Evolutionary conservation across 2,797 vertebrate species (phyloP).

Genomic region (Erethizon dorsatum): DNA sequence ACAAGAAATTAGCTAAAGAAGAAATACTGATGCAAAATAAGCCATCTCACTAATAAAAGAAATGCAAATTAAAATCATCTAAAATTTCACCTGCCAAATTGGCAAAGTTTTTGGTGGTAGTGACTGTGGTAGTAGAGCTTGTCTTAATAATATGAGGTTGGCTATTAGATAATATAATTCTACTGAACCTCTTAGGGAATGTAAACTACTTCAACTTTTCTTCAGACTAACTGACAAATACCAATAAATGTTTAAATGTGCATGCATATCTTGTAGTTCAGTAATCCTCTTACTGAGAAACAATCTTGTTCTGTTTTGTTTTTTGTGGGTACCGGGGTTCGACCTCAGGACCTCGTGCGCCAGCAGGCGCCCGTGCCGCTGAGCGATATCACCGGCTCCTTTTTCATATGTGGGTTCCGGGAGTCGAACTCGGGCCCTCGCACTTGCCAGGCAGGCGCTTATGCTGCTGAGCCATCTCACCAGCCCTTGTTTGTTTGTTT

Average conservation of each 20-base stretch:
- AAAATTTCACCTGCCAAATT: background rate
- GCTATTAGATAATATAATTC: background rate
- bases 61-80: background rate
- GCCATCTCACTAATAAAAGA: background rate
- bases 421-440: too few species aligned
- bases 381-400: too few species aligned
- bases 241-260: background rate
- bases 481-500: too few species aligned
- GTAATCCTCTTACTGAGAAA: background rate
- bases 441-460: too few species aligned
- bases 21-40: conserved; percentile 8
- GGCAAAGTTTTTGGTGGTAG: background rate
- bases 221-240: conserved; percentile 1
- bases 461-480: too few species aligned
- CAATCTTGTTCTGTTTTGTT: background rate
- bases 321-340: too few species aligned
- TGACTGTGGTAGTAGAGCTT: background rate
- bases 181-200: background rate
- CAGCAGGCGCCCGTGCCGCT: too few species aligned
- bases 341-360: too few species aligned
- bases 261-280: background rate
- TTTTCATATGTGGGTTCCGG: too few species aligned
- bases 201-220: background rate
- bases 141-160: background rate
- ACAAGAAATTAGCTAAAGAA: conserved; percentile 7